These are phyloP conservation scores for Psilopsiagon aurifrons DNA, from an alignment of 2,113 vertebrate species.

Conservation along the genomic window DNA sequence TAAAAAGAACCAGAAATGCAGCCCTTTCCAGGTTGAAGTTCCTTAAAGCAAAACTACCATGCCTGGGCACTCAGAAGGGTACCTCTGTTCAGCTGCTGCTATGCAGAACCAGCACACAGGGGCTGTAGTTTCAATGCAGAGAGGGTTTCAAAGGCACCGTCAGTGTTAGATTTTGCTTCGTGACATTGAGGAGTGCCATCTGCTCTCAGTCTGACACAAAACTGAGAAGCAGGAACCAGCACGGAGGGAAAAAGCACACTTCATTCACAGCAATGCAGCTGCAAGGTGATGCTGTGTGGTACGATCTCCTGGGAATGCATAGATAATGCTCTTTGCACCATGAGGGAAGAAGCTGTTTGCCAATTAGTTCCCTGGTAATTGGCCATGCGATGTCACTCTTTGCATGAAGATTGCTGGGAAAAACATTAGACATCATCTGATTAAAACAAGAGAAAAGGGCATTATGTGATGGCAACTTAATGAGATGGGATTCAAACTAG, in stretches of 20 bases:
- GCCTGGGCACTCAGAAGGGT: background rate
- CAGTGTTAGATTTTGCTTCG: background rate
- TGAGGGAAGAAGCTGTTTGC: background rate
- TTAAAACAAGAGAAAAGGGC: background rate
- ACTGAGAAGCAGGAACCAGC: background rate
- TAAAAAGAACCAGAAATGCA: background rate
- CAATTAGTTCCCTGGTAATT: constrained; percentile 13
- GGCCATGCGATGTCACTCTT: background rate
- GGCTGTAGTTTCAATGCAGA: background rate
- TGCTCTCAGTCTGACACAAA: background rate
- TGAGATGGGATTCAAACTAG: background rate
- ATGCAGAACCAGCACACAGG: background rate
- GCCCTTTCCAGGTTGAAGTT: background rate
- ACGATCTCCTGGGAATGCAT: background rate
- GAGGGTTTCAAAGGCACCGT: background rate
- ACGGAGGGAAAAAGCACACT: background rate
- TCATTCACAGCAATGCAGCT: background rate
- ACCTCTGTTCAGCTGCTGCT: background rate
- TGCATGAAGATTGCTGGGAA: background rate
- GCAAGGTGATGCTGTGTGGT: background rate
- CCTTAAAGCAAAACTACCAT: background rate
- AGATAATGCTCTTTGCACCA: background rate
- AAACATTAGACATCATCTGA: background rate
- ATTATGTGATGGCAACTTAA: background rate
- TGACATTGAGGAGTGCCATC: accelerated